Base-by-base conservation (phyloP, 2,797 vertebrate genomes). In the Odontamblyopus lacepedii region DNA sequence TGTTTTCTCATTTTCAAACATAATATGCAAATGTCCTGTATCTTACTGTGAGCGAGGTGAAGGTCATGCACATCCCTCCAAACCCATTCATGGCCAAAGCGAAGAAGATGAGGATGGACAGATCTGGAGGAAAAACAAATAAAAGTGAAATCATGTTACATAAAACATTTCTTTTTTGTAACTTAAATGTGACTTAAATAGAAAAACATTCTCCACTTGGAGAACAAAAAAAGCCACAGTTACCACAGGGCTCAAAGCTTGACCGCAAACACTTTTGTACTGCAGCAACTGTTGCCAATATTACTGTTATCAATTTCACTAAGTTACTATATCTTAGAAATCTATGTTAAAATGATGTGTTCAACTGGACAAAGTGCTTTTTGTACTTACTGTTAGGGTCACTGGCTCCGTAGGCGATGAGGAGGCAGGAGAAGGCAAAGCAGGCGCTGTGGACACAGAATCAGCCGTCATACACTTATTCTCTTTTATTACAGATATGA, bases 61-160 rank as follows among this genome's bases (percentile, higher is more conserved):
- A 99, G 83, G 98, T 99, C 97, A 99, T 97, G 76, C 98, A 99
- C 97, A 99, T 99, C 72, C 98, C 98, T 70, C 98, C 98, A 55
- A 98, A 99, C 55, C 98, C 98, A 1, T 99, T 99, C 85, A 99
- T 82, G 1, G 98, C 92, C 92, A 99, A 85, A 0, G 98, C 95
- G 12, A 99, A 94, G 92, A 99, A 99, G 93, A 99, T 99, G 81
- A 99, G 93, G 77, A 98, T 93, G 51, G 98, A 99, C 66, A 99
- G 94, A 79, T 94, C 98, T 99, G 93, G 73, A 76, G 5, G 13
- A 68, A 71, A 55, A 11, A 4, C 55, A 13, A 74, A 57, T 4
- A 19, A 26, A 23, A 23, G 19, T 18, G 8, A 5, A 23, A 55
- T 55, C 7, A 11, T 23, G 12, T 4, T 50, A 50, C 4, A 30